A percentile compares a stretch with the other conserved stretches of the same genome.
phyloP scores from a whole-genome alignment of 64 coral and sea anemone species.

The Dendronephthya gigantea region DNA sequence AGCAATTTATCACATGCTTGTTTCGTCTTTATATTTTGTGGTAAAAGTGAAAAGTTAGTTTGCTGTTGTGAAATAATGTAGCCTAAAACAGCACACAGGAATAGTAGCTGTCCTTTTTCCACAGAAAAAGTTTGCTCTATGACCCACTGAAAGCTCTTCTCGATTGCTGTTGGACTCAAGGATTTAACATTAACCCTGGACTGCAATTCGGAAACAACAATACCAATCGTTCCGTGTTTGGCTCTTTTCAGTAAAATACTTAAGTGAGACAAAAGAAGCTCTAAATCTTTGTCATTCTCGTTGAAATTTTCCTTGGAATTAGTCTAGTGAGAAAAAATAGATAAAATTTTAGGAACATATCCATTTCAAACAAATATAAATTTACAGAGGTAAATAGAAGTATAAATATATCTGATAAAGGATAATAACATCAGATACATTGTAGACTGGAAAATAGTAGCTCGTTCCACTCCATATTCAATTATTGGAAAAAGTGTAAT shows the following conservation, averaged over 20 bases:
- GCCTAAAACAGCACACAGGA: background rate
- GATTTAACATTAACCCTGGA: background rate
- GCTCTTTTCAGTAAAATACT: background rate
- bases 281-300: background rate
- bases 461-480: too few relatives aligned
- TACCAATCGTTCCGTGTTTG: background rate
- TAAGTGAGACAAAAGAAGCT: background rate
- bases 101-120: background rate
- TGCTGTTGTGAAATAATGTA: background rate
- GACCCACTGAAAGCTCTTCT: background rate
- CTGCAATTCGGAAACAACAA: background rate
- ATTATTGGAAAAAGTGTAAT: too few relatives aligned
- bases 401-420: too few relatives aligned
- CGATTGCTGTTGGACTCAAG: background rate
- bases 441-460: too few relatives aligned
- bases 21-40: background rate
- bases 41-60: background rate
- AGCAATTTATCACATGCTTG: background rate
- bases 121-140: background rate
- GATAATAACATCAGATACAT: too few relatives aligned
- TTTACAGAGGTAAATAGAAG: too few relatives aligned
- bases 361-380: too few relatives aligned
- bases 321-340: background rate
- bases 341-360: background rate
- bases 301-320: background rate